A percentile compares a stretch with the other conserved stretches of the same genome.
phyloP scores from a whole-genome alignment of 2,888 invertebrate species.

The Lissonota sp. region DNA sequence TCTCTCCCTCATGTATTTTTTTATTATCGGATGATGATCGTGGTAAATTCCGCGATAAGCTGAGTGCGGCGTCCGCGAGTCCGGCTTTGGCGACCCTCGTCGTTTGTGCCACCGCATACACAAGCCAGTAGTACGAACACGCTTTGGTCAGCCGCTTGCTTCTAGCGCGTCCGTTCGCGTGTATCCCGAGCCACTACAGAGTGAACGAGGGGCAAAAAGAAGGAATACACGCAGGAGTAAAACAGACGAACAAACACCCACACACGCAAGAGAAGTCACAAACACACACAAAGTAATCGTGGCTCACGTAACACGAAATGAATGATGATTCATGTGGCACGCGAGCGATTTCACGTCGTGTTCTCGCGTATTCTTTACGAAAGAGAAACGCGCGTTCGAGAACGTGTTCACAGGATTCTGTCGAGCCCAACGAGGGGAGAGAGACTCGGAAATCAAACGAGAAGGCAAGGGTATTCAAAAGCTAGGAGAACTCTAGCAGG shows the following conservation, averaged over 20 bases:
- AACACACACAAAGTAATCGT: constrained; percentile 33
- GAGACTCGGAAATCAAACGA: constrained; percentile 35
- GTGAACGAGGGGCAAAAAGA: constrained; percentile 1
- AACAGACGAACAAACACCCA: constrained; percentile 32
- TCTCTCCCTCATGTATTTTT: neutral
- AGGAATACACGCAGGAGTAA: constrained; percentile 52
- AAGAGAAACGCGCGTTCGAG: constrained; percentile 63
- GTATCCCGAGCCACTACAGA: constrained; percentile 11
- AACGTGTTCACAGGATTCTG: constrained; percentile 15
- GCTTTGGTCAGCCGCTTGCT: constrained; percentile 67
- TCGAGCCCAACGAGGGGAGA: constrained; percentile 17
- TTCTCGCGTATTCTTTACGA: constrained; percentile 73
- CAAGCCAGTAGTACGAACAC: constrained; percentile 61
- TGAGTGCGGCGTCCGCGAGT: constrained; percentile 68
- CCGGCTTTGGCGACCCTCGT: constrained; percentile 64
- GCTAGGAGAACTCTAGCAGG: constrained; percentile 16
- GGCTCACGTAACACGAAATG: constrained; percentile 77
- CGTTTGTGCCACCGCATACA: constrained; percentile 49
- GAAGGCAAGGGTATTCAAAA: constrained; percentile 23
- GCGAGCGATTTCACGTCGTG: constrained; percentile 79
- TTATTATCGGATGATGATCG: constrained; percentile 77
- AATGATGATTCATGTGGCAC: constrained; percentile 82
- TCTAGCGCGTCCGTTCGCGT: constrained; percentile 45
- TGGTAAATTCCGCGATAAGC: constrained; percentile 75
- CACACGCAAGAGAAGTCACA: constrained; percentile 15